Conservation (phyloP, 2,888 invertebrate species). For the Tachina lurida region DNA sequence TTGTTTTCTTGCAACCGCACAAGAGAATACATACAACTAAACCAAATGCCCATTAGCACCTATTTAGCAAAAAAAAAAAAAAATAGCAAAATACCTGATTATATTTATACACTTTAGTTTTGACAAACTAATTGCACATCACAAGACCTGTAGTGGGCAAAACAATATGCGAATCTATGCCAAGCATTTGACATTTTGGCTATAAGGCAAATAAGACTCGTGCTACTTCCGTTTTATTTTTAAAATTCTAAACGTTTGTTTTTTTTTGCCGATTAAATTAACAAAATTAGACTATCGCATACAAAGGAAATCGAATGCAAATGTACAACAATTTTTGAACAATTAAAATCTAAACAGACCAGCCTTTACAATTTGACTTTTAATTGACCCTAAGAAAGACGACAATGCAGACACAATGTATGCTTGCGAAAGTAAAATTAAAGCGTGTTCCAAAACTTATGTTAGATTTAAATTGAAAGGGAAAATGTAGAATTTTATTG, state of each 20-base stretch:
- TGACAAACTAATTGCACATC: constrained; percentile 12
- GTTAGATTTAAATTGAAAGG: too few species aligned
- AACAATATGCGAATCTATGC: constrained; percentile 58
- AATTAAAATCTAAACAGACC: constrained; percentile 52
- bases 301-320: constrained; percentile 17
- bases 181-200: constrained; percentile 78
- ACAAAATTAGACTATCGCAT: constrained; percentile 21
- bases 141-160: constrained; percentile 41
- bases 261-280: constrained; percentile 19
- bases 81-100: constrained; percentile 21
- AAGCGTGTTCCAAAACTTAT: background rate
- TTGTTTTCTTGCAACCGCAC: background rate
- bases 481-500: too few species aligned
- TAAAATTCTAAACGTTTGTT: constrained; percentile 24
- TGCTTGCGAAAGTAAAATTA: constrained; percentile 17
- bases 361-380: constrained; percentile 80
- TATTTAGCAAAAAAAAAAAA: constrained; percentile 22
- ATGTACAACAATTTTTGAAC: constrained; percentile 19
- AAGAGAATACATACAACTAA: background rate
- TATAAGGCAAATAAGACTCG: constrained; percentile 72
- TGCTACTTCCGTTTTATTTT: constrained; percentile 76
- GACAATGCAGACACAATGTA: constrained; percentile 35
- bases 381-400: constrained; percentile 79
- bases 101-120: background rate
- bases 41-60: constrained; percentile 40